phyloP scores from a whole-genome alignment of 2,888 invertebrate genomes.

The Apodemia mormo region DNA sequence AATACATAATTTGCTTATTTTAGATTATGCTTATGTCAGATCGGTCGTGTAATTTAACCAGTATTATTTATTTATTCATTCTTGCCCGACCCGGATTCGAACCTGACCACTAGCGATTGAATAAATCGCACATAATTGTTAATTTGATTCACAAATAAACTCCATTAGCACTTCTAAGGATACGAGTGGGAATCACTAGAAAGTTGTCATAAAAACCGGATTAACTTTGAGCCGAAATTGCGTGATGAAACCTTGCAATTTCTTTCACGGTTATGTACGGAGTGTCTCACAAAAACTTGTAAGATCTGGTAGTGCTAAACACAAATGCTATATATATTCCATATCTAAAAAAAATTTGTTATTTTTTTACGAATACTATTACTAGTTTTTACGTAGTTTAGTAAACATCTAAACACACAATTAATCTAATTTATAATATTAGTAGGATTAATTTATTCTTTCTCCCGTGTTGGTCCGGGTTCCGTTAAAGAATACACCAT shows the following conservation, averaged over 20 bases:
- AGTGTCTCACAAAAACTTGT: neutral
- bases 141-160: conserved; percentile 50
- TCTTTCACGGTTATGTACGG: neutral
- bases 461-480: too few relatives aligned
- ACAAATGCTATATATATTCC: neutral
- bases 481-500: too few relatives aligned
- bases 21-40: too few relatives aligned
- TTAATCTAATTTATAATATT: too few relatives aligned
- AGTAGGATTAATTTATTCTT: too few relatives aligned
- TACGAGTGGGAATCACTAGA: conserved; percentile 69
- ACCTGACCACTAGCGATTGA: neutral
- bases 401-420: too few relatives aligned
- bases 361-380: too few relatives aligned
- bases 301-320: neutral
- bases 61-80: too few relatives aligned
- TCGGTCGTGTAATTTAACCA: too few relatives aligned
- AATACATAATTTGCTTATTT: too few relatives aligned
- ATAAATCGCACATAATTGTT: conserved; percentile 30
- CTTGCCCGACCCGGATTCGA: too few relatives aligned
- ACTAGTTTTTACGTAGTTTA: too few relatives aligned
- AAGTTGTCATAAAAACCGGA: conserved; percentile 70
- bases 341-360: neutral
- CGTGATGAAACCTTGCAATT: conserved; percentile 35
- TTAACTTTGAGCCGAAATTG: conserved; percentile 54
- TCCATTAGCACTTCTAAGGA: conserved; percentile 72